A percentile compares a stretch with the other conserved stretches of the same genome.
Conservation (phyloP, 2,113 vertebrate species). For the Carassius carassius region DNA sequence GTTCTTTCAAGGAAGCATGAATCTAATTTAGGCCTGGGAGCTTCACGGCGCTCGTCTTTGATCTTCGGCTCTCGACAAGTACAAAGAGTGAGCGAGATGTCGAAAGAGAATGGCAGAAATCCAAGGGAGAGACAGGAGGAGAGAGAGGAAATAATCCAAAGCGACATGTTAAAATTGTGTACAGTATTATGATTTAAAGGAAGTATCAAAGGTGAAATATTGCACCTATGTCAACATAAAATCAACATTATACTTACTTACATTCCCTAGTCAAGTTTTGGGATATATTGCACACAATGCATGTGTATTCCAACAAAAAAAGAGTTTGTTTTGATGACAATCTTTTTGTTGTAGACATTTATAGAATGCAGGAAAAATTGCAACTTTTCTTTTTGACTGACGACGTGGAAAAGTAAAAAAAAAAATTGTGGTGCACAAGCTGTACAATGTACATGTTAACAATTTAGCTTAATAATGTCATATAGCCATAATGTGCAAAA, state of each 20-base stretch:
- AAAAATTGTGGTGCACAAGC: background rate
- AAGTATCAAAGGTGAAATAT: background rate
- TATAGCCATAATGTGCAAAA: background rate
- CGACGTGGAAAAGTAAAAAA: background rate
- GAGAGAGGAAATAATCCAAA: slow-evolving; percentile 3
- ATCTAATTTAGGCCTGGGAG: slow-evolving; percentile 73
- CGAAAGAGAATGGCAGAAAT: slow-evolving; percentile 8
- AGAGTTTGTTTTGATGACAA: background rate
- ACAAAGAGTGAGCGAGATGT: slow-evolving; percentile 54
- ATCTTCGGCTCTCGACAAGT: slow-evolving; percentile 69
- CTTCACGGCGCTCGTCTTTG: slow-evolving; percentile 68
- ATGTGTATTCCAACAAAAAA: background rate
- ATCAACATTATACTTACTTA: background rate
- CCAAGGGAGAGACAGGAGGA: background rate
- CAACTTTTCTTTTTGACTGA: background rate
- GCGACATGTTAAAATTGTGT: background rate
- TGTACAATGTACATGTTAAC: background rate
- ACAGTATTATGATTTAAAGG: background rate
- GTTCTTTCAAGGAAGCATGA: slow-evolving; percentile 74
- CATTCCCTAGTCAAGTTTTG: background rate
- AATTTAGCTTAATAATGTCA: background rate
- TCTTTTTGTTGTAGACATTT: background rate
- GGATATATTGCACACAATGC: background rate
- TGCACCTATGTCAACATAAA: background rate
- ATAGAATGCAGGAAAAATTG: background rate